Base-by-base conservation (phyloP, 2,888 invertebrate genomes). In the Synergus laeviventris region DNA sequence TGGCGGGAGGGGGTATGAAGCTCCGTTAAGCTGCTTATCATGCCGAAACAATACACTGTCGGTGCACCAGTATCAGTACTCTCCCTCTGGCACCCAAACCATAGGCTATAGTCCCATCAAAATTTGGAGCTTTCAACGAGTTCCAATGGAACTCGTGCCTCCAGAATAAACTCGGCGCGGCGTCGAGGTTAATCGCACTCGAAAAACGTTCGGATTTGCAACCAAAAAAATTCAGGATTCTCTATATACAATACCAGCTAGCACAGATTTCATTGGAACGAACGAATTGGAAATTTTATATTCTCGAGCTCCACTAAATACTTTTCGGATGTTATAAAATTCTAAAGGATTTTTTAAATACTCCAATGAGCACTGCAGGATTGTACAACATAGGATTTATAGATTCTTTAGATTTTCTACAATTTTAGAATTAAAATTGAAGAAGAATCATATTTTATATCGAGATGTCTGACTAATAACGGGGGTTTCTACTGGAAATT, bases 21-120 rank as follows among this genome's bases (percentile, higher is more conserved):
- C 88, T 89, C 87, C 87, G 90, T 90, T 91, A 90, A 91, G 91
- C 90, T 89, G 91, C 91, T 91, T 91, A 91, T 91, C 91, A 90
- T 90, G 89, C 90, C 90, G 89, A 90, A 91, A 90, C 91, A 90
- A 91, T 90, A 90, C 89, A 90, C 88, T 90, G 88, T 90, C 86
- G 90, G 90, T 91, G 90, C 89, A 90, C 89, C 90, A 90, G 90
- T 90, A 90, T 90, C 90, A 89, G 87, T 89, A 85, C 86, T 85
- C 62, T 76, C 70, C 74, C 62, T 77, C 76, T 78, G 77, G 74
- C 74, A 39, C 74, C 76, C 70, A 74, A 76, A 78, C 79, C 59
- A 62, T 78, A 49, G 78, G 73, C 78, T 81, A 81, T 84, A 85
- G 85, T 87, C 84, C 86, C 87, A 87, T 86, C 86, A 87, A 86